Conservation (phyloP, 2,888 invertebrate genomes). For the Eremobia ochroleuca region DNA sequence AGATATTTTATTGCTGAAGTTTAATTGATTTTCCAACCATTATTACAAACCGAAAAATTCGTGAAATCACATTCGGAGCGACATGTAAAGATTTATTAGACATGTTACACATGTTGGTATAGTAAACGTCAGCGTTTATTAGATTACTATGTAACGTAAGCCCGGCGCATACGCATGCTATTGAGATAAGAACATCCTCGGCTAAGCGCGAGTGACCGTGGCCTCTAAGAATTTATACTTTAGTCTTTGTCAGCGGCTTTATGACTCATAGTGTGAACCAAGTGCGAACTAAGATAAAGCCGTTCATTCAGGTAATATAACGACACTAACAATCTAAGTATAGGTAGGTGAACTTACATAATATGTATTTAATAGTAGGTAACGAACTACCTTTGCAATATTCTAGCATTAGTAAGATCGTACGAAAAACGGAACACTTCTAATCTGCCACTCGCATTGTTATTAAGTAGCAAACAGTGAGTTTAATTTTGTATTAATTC, state of each 20-base stretch:
- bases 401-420: not conserved
- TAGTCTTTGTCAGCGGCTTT: conserved; percentile 38
- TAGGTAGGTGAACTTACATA: not conserved
- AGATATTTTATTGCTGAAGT: conserved; percentile 78
- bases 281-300: not conserved
- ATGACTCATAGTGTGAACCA: conserved; percentile 9
- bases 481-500: not conserved
- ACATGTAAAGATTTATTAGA: conserved; percentile 64
- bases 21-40: conserved; percentile 77
- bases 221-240: conserved; percentile 52
- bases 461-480: not conserved
- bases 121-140: conserved; percentile 55
- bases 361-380: not conserved
- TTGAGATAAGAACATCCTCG: conserved; percentile 61
- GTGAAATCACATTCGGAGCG: conserved; percentile 62
- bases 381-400: not conserved
- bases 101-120: conserved; percentile 59
- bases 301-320: conserved; percentile 12
- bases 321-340: not conserved
- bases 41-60: conserved; percentile 72
- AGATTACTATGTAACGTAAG: conserved; percentile 62
- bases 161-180: conserved; percentile 21
- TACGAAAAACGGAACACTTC: not conserved
- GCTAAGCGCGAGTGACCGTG: conserved; percentile 36
- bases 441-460: not conserved